Base-by-base conservation (phyloP, 30 jellyfish, hydroid and myxozoan species). In the Cassiopea andromeda region DNA sequence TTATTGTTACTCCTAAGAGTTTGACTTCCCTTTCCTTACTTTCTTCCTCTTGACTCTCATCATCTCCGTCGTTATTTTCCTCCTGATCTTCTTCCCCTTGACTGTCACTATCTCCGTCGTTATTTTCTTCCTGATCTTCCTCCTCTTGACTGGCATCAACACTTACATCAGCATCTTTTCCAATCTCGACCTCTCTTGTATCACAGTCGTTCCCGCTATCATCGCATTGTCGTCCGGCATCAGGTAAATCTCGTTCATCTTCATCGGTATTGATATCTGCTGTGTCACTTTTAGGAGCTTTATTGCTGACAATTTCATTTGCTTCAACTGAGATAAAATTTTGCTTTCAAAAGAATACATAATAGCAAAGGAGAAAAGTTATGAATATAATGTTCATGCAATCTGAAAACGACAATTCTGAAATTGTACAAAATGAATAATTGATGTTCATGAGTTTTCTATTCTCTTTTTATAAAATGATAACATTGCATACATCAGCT, bases 101-200 rank as follows among this genome's bases (percentile, higher is more conserved):
- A 44, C 6, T 19, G 14, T 1, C 17, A 19, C 5, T 77, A 4
- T 2, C 69, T 71, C 1, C 69, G 88, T 44, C 38, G 12, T 54
- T 10, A 54, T 6, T 10, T 3, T 6, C 7, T 54, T 6, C 12
- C 12, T 54, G 10, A 54, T 3, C 10, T 54, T 54, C 64, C 12
- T 54, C 64, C 7, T 54, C 12, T 10, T 10, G 64, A 27, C 38
- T 27, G 38, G 38, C 38, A 27, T 27, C 38, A 27, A 58, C 8
- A 58, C 68, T 46, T 8, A 81, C 94, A 1, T 49, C 88, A 14
- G 60, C 90, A 46, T 77, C 88, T 14, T n/a, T 75, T 0, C 19
- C 82, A 10, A 60, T 69, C 1, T 67, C 46, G 47, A 44, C 68
- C 17, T 15, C 78, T 45, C 3, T 72, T 44, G n/a, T 82, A 50